Percentiles rank a stretch among this genome's conserved stretches.
Conservation (phyloP, 2,888 invertebrate species). For the Sarcophaga carnaria region DNA sequence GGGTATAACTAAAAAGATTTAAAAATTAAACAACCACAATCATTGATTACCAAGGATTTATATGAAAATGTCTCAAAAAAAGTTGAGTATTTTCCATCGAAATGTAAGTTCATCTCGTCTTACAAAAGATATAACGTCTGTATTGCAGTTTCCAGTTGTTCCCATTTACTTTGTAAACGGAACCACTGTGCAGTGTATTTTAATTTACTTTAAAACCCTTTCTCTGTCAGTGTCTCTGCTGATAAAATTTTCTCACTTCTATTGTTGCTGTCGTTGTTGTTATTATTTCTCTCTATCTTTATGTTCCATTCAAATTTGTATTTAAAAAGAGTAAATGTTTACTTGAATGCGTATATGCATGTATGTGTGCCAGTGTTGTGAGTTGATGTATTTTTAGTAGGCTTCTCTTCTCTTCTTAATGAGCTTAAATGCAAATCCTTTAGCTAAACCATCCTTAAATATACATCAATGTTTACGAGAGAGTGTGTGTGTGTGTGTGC, state of each 20-base stretch:
- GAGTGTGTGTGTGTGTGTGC: conserved; percentile 11
- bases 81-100: no score
- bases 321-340: background rate
- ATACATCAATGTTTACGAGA: conserved; percentile 12
- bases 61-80: no score
- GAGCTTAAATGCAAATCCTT: conserved; percentile 44
- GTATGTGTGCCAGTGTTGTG: background rate
- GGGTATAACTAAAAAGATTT: no score
- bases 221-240: conserved; percentile 1
- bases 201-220: conserved; percentile 44
- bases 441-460: conserved; percentile 47
- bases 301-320: background rate
- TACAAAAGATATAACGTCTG: no score
- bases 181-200: conserved; percentile 39
- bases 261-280: background rate
- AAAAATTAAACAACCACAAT: no score
- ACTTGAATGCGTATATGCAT: background rate
- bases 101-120: no score
- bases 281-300: background rate
- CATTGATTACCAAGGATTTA: no score
- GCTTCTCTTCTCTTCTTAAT: background rate
- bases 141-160: no score
- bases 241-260: background rate
- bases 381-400: background rate
- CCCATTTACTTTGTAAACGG: background rate